A percentile compares a stretch with the other conserved stretches of the same genome.
Conservation (phyloP, 2,113 vertebrate genomes). For the Osmerus eperlanus region DNA sequence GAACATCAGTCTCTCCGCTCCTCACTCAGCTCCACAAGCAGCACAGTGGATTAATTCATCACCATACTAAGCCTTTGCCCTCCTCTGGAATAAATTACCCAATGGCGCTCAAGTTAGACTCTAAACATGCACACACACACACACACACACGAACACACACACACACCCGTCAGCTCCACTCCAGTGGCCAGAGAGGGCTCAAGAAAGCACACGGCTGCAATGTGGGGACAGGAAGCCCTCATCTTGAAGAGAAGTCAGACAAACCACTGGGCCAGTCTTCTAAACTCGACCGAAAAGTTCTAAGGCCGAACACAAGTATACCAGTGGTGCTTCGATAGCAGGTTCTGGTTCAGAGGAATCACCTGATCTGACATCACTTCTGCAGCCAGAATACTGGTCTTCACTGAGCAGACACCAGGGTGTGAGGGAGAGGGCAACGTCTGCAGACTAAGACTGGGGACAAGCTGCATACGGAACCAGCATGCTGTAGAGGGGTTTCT, state of each 20-base stretch:
- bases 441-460: too few relatives aligned
- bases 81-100: conserved; percentile 71
- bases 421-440: too few relatives aligned
- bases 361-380: too few relatives aligned
- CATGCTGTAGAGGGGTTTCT: neutral
- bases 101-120: conserved; percentile 64
- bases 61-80: conserved; percentile 58
- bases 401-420: too few relatives aligned
- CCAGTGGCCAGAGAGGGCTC: conserved; percentile 29
- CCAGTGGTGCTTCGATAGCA: too few relatives aligned
- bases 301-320: too few relatives aligned
- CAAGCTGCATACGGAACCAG: too few relatives aligned
- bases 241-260: conserved; percentile 25
- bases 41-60: conserved; percentile 74
- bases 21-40: conserved; percentile 40
- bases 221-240: conserved; percentile 40
- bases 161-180: conserved; percentile 20
- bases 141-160: conserved; percentile 11
- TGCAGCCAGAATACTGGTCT: too few relatives aligned
- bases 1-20: conserved; percentile 46
- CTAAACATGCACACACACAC: conserved; percentile 48
- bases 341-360: too few relatives aligned
- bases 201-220: conserved; percentile 32
- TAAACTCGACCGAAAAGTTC: too few relatives aligned
- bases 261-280: too few relatives aligned